Evolutionary conservation across 2,888 invertebrate species (phyloP), one percentile per base, ranked within the genome.

Genomic region (Oscheius sp.): DNA sequence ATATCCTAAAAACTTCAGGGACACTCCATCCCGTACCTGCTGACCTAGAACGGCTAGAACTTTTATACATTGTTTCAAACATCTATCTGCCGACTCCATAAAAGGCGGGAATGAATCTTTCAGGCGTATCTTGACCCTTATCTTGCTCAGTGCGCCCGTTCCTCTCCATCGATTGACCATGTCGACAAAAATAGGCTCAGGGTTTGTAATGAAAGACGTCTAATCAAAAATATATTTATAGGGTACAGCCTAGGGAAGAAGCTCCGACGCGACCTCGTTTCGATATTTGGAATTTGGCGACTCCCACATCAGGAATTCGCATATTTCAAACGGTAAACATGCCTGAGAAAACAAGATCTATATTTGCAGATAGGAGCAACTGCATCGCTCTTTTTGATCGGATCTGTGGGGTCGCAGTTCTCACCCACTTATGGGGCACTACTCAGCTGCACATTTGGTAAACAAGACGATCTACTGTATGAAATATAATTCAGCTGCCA

Each of bases 381-480:
- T 2, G 70, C 72, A 0, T 47, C 75, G 2, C 51, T 80, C 0
- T 58, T 75, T n/a, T 65, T 80, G 29, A 80, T 78, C 42, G 78
- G 78, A 1, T 71, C 78, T 33, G 80, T 80, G 29, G 80, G 80
- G 1, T 76, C 78, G 4, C 78, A 80, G 9, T 80, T 78, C 35
- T 55, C 80, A 9, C 78, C 80, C 0, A 80, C 78, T 1, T 80
- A 80, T 70, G 80, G 78, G 1, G 78, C 75, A 13, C 72, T 80
- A 1, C 42, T 80, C n/a, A 73, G 68, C 13, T 76, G 76, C 55
- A 63, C 55, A 1, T 29, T 63, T 7, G 73, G 73, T 73, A 42
- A 37, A 57, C 57, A 32, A 29, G 33, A 37, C 35, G 21, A 7
- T 50, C 7, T 29, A 11, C 13, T 59, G 48, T 5, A 35, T 11